These are phyloP conservation scores for Drosophila pectinifera DNA, from an alignment of 1,140 invertebrate genomes.

Conservation along the genomic window DNA sequence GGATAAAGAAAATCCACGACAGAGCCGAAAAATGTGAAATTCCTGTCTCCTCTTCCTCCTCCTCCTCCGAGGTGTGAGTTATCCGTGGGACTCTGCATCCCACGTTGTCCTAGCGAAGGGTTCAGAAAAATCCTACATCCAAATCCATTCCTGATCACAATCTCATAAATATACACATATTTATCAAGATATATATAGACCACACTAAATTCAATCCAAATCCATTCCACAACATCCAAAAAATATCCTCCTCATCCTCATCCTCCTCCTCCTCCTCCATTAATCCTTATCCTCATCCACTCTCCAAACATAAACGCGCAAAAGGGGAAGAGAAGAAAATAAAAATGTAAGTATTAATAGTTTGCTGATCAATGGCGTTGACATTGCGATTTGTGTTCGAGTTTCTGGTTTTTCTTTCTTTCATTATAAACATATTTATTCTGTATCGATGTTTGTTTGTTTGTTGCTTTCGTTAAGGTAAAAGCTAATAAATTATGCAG, in stretches of 20 bases:
- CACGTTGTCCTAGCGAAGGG: slow-evolving; percentile 71
- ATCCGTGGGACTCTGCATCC: slow-evolving; percentile 62
- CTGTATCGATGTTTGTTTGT: slow-evolving; percentile 53
- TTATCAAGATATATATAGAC: slow-evolving; percentile 37
- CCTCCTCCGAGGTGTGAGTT: slow-evolving; percentile 32
- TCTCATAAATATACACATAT: slow-evolving; percentile 49
- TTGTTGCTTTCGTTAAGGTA: slow-evolving; percentile 32
- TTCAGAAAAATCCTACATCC: slow-evolving; percentile 56
- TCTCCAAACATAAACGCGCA: slow-evolving; percentile 80
- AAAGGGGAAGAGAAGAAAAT: slow-evolving; percentile 80
- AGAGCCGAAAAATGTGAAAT: slow-evolving; percentile 25
- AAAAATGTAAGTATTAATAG: slow-evolving; percentile 81
- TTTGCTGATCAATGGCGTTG: slow-evolving; percentile 45
- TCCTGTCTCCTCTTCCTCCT: slow-evolving; percentile 21
- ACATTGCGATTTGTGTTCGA: slow-evolving; percentile 60
- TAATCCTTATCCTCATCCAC: slow-evolving; percentile 60
- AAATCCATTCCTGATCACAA: slow-evolving; percentile 58
- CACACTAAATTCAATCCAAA: slow-evolving; percentile 68
- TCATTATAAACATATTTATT: slow-evolving; percentile 71
- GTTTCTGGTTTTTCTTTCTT: slow-evolving; percentile 30
- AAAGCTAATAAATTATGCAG: slow-evolving; percentile 59
- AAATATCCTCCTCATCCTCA: slow-evolving; percentile 65
- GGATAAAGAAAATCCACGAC: slow-evolving; percentile 26
- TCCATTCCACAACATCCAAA: slow-evolving; percentile 63
- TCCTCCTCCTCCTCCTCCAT: slow-evolving; percentile 64